Base-by-base conservation (phyloP, 2,797 vertebrate genomes). In the Mus spretus region DNA sequence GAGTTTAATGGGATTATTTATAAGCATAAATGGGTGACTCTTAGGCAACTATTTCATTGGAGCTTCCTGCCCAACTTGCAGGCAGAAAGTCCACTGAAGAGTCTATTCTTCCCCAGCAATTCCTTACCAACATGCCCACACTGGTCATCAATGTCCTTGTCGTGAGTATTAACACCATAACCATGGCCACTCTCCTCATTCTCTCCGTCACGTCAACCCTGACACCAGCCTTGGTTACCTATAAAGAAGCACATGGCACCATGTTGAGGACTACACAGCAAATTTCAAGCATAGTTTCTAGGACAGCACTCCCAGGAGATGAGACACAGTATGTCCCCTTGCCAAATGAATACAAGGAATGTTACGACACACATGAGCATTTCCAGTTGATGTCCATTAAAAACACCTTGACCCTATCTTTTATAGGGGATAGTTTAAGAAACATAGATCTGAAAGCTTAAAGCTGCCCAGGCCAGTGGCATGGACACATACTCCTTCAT, bases 401-500 rank as follows among this genome's bases (percentile, higher is more conserved):
- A 67, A 28, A 74, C 4, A 0, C n/a, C 34, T 55, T 34, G 80
- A 94, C 1, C 37, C 34, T 40, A 19, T 2, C 10, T 28, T 67
- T 86, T 37, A 19, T 0, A 2, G 57, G 44, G 87, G 19, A 31
- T 26, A 6, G 40, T 37, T 37, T 6, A 63, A 80, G 57, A 90
- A 70, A 17, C 6, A 0, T 22, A 47, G 22, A 20, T 90, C 50
- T 88, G n/a, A 75, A 50, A 53, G 20, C 55, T 90, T 74, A 44
- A 47, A 77, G 31, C 31, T 75, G 2, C 11, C 2, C 50, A 61
- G 61, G 20, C 40, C 80, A 28, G 59, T 81, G 65, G 67, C 47
- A 44, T 0, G 2, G 72, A 6, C 9, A 13, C 20, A 55, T 4
- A 47, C 0, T 34, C 9, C 14, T 44, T 24, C 40, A 24, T 4